Conservation (phyloP, 1,140 invertebrate genomes). For the Cecropterus lyciades region DNA sequence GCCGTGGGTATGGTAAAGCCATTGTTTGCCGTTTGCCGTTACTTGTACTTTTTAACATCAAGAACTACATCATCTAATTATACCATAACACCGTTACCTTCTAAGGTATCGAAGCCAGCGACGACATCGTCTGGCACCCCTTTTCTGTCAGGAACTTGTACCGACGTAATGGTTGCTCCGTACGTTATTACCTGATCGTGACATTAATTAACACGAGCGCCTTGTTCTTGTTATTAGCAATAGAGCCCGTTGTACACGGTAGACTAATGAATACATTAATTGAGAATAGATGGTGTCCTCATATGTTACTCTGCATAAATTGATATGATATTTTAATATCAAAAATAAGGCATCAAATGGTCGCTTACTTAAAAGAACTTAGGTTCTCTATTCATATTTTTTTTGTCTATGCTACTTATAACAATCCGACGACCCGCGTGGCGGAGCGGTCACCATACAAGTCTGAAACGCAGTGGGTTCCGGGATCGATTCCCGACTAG, state of each 20-base stretch:
- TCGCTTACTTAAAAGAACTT: too few species aligned
- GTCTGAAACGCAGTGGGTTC: too few species aligned
- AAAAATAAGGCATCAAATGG: too few species aligned
- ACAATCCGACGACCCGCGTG: too few species aligned
- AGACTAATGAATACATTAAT: too few species aligned
- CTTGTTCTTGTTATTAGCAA: not conserved
- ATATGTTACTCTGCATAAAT: too few species aligned
- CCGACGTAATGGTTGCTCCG: slow-evolving; percentile 91
- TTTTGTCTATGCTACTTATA: too few species aligned
- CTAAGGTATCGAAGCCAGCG: slow-evolving; percentile 91
- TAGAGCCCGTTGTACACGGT: not conserved
- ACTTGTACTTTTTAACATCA: slow-evolving; percentile 11
- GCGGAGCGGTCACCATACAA: too few species aligned
- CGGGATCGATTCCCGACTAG: too few species aligned
- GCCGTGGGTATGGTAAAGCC: slow-evolving; percentile 18
- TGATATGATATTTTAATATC: too few species aligned
- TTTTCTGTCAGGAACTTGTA: slow-evolving; percentile 89
- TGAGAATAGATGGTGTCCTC: too few species aligned
- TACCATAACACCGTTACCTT: slow-evolving; percentile 77
- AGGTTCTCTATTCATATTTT: too few species aligned
- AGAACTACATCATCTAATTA: slow-evolving; percentile 17
- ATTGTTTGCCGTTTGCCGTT: slow-evolving; percentile 26
- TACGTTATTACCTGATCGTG: slow-evolving; percentile 87
- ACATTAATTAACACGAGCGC: slow-evolving; percentile 6
- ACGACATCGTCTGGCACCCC: slow-evolving; percentile 89